Percentiles rank a stretch among this genome's conserved stretches.
Evolutionary conservation across 2,888 invertebrate species (phyloP).

Genomic region (Mesoligia furuncula): DNA sequence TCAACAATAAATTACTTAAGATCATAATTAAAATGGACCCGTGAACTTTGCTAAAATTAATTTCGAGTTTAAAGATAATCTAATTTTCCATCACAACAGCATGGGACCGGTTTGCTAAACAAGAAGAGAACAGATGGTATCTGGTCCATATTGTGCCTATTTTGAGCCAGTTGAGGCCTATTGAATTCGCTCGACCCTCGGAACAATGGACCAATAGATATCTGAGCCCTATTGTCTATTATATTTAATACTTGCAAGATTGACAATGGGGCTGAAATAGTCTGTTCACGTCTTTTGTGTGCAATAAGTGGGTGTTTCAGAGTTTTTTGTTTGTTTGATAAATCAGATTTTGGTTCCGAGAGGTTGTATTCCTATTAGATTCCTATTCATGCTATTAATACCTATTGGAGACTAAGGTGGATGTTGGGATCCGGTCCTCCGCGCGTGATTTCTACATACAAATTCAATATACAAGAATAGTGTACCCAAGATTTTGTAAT

Average conservation of each 20-base stretch:
- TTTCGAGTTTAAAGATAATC: constrained; percentile 51
- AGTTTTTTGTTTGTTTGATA: neutral
- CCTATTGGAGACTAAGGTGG: too few relatives aligned
- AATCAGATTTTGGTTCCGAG: neutral
- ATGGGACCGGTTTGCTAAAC: constrained; percentile 39
- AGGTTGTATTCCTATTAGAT: neutral
- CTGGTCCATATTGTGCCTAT: constrained; percentile 58
- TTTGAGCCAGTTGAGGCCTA: constrained; percentile 49
- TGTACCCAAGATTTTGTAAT: too few relatives aligned
- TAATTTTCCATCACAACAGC: constrained; percentile 45
- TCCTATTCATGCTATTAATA: neutral
- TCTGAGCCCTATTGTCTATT: constrained; percentile 53
- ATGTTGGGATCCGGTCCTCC: too few relatives aligned
- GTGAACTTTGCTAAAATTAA: constrained; percentile 51
- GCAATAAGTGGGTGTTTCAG: constrained; percentile 1
- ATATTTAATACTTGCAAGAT: constrained; percentile 58
- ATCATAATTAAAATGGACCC: constrained; percentile 56
- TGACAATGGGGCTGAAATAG: constrained; percentile 52
- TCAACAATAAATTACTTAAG: constrained; percentile 57
- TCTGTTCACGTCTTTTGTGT: constrained; percentile 20
- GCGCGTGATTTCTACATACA: too few relatives aligned
- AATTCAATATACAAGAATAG: too few relatives aligned
- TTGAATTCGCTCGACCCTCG: constrained; percentile 54
- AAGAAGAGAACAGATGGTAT: constrained; percentile 56
- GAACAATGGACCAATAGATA: constrained; percentile 59